Conservation (phyloP, 2,888 invertebrate species). For the Tenthredo distinguenda region DNA sequence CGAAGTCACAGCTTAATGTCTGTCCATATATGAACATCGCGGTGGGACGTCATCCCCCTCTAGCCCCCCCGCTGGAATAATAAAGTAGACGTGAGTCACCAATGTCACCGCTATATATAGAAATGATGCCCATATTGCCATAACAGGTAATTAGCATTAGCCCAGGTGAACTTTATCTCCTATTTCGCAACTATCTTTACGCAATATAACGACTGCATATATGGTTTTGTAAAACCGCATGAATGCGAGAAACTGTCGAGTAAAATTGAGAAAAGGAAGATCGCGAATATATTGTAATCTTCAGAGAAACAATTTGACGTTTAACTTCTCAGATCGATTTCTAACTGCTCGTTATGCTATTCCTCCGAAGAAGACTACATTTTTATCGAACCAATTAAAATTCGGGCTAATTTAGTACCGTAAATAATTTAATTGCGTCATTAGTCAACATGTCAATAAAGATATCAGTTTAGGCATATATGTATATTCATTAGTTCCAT, state of each 20-base stretch:
- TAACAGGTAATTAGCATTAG: slow-evolving; percentile 68
- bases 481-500: not conserved
- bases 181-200: slow-evolving; percentile 27
- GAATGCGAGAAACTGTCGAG: not conserved
- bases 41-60: slow-evolving; percentile 62
- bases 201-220: slow-evolving; percentile 9
- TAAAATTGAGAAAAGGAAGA: not conserved
- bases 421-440: not conserved
- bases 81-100: slow-evolving; percentile 71
- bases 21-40: slow-evolving; percentile 75
- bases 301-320: not conserved
- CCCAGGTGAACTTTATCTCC: slow-evolving; percentile 53
- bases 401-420: not conserved
- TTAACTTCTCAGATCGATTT: not conserved
- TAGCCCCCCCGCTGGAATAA: slow-evolving; percentile 57
- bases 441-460: not conserved
- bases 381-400: not conserved
- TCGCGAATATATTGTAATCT: not conserved
- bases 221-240: not conserved
- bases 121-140: slow-evolving; percentile 66
- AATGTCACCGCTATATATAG: slow-evolving; percentile 76
- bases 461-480: not conserved
- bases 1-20: slow-evolving; percentile 65
- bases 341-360: not conserved
- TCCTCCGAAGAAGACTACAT: not conserved